Evolutionary conservation across 1,140 invertebrate genomes (phyloP).

Genomic region (Eulimnadia texana): DNA sequence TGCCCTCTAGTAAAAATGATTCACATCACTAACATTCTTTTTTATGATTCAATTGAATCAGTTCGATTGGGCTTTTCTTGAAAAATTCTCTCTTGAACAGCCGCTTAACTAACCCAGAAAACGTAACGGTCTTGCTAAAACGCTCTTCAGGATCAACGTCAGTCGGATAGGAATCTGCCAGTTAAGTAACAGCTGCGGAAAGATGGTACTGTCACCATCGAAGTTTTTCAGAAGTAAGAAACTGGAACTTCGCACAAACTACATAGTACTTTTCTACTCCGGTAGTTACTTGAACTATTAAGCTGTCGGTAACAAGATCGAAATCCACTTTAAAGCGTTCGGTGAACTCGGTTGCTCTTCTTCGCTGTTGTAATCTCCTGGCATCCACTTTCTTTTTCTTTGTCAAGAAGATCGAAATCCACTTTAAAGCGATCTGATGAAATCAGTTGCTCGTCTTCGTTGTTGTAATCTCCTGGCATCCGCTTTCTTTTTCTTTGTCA

Average conservation of each 20-base stretch:
- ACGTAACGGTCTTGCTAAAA: not conserved
- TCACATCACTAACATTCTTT: too few species aligned
- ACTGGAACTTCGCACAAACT: slow-evolving; percentile 2
- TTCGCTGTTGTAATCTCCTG: too few species aligned
- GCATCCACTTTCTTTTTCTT: too few species aligned
- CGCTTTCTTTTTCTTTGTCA: too few species aligned
- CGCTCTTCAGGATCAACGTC: not conserved
- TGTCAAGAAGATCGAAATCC: not conserved
- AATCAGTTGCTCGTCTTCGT: too few species aligned
- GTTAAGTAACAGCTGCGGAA: not conserved
- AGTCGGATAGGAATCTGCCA: not conserved
- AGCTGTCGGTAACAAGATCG: not conserved
- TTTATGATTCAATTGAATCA: not conserved
- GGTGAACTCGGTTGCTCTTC: too few species aligned
- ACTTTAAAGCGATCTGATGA: too few species aligned
- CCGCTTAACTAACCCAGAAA: not conserved
- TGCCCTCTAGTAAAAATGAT: too few species aligned
- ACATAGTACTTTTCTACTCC: not conserved
- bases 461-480: too few species aligned
- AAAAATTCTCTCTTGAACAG: not conserved
- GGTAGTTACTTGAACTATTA: not conserved
- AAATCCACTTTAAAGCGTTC: not conserved
- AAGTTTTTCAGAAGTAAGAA: not conserved
- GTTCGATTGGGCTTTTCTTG: not conserved
- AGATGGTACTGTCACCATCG: not conserved